A percentile compares a stretch with the other conserved stretches of the same genome.
phyloP scores from a whole-genome alignment of 2,113 vertebrate species.

The Bos taurus region DNA sequence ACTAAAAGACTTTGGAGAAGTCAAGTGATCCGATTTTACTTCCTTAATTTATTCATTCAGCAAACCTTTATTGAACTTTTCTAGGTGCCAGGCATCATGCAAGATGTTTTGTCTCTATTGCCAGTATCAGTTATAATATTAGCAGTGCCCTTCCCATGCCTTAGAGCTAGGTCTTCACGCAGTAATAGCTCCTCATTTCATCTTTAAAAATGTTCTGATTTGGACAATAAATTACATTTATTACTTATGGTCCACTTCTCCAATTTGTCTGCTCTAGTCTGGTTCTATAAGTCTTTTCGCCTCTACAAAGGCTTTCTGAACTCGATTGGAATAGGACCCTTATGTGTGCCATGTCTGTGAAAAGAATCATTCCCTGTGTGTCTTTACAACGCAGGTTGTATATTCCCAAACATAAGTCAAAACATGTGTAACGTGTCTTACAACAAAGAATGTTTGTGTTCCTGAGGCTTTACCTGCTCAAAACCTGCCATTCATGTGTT shows the following conservation, averaged over 20 bases:
- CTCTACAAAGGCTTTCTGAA: neutral
- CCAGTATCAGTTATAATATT: neutral
- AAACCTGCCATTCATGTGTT: conserved; percentile 44
- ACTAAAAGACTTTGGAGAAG: neutral
- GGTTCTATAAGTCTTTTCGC: neutral
- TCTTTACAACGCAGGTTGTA: neutral
- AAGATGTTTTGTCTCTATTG: neutral
- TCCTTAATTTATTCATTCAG: neutral
- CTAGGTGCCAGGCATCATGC: neutral
- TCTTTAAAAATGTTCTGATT: neutral
- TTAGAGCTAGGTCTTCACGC: neutral
- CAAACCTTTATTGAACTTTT: neutral
- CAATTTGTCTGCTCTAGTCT: neutral
- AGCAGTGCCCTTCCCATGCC: neutral
- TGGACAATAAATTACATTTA: neutral
- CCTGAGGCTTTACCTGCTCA: neutral
- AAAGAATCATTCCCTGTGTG: neutral
- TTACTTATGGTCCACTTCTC: neutral
- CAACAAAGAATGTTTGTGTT: neutral
- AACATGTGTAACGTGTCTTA: neutral
- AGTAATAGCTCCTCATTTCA: neutral
- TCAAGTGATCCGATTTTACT: neutral
- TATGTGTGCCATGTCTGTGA: neutral
- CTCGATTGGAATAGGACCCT: neutral
- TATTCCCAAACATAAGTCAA: neutral